Evolutionary conservation across 2,888 invertebrate species (phyloP), one percentile per base, ranked within the genome.

Genomic region (Phortica magna): DNA sequence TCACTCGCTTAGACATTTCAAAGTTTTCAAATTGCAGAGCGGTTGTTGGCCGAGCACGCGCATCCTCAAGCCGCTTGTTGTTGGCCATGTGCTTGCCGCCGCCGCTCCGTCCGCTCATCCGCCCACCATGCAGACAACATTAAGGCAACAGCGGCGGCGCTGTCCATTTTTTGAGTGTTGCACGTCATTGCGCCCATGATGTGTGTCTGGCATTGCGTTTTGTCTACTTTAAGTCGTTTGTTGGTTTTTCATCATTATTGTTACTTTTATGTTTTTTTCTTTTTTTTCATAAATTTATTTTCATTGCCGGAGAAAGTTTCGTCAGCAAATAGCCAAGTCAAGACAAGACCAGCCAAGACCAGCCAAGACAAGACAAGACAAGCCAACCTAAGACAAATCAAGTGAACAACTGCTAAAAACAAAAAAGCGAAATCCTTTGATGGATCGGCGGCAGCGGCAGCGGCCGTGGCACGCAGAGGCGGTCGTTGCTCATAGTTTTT

Each of bases 131-230:
- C 5, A 42, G 4, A 42, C 59, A 59, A 48, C 48, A 48, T 48
- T 48, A 9, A 14, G 9, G 3, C 48, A 48, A 48, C 14, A 2
- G 6, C 19, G 19, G 71, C 41, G 39, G 55, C 39, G 39, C 42
- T 74, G 77, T 78, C 78, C 76, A 83, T 80, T 80, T 79, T 81
- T 80, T 41, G 81, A 84, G 79, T 84, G 76, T 12, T 76, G 88
- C 87, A 85, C 88, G 85, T 85, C 85, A 85, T 84, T 80, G 78
- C 88, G 88, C 85, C 85, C 88, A 85, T 87, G 88, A 85, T 87
- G 88, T 53, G 70, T 71, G 70, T 71, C 70, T 67, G 59, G n/a
- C 17, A 41, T 39, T 41, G 22, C 65, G 22, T 19, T 14, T 39
- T 65, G 65, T 31, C 31, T 65, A n/a, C 70, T 71, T 53, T 71